A percentile compares a stretch with the other conserved stretches of the same genome.
phyloP scores from a whole-genome alignment of 64 coral and sea anemone species.

The Pachyseris speciosa region DNA sequence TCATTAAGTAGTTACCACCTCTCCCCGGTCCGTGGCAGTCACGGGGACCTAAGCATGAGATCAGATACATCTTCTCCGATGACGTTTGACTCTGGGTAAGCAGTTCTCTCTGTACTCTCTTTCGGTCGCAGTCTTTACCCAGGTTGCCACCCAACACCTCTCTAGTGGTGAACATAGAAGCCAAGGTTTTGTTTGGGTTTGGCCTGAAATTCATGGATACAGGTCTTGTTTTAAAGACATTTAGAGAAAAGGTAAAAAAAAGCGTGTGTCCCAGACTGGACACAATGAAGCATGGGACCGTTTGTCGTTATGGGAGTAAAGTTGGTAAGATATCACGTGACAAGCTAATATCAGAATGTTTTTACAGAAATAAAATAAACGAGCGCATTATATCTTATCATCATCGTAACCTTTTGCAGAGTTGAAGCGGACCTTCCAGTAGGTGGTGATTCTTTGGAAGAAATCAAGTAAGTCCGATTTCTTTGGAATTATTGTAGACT shows the following conservation, averaged over 20 bases:
- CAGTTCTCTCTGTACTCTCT: not conserved
- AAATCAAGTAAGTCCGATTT: conserved; percentile 19
- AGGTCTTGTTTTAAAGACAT: too few relatives aligned
- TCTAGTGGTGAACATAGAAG: too few relatives aligned
- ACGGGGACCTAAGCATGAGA: conserved; percentile 81
- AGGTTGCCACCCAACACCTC: too few relatives aligned
- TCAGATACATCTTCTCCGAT: conserved; percentile 85
- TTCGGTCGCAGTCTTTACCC: not conserved
- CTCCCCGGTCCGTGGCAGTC: conserved; percentile 80
- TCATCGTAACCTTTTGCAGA: not conserved
- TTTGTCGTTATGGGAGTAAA: too few relatives aligned
- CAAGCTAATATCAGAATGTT: too few relatives aligned
- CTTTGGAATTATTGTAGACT: not conserved
- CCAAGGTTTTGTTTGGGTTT: too few relatives aligned
- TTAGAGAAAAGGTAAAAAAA: too few relatives aligned
- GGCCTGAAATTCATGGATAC: too few relatives aligned
- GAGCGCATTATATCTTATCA: not conserved
- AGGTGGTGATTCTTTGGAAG: not conserved
- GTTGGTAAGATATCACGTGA: too few relatives aligned
- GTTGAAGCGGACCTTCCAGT: conserved; percentile 9
- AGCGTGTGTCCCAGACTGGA: too few relatives aligned
- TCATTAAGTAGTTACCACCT: conserved; percentile 73
- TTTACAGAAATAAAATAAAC: too few relatives aligned
- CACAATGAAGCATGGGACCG: too few relatives aligned
- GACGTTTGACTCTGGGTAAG: conserved; percentile 88